phyloP scores from a whole-genome alignment of 1,140 invertebrate species.

The Drosophila lowei region DNA sequence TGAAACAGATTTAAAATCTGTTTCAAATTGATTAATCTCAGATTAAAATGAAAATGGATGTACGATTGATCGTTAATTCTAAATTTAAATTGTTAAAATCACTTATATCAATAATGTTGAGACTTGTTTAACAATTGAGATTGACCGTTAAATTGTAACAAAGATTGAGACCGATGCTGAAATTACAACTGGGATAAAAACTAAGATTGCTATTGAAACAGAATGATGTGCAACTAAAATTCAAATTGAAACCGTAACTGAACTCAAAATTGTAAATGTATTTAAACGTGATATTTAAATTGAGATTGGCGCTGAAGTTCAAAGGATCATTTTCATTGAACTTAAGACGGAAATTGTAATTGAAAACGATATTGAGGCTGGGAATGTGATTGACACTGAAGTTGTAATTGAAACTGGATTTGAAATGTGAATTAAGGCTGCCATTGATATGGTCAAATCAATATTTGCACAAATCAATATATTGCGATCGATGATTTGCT shows the following conservation, averaged over 20 bases:
- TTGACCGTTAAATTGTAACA: neutral
- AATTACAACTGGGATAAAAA: neutral
- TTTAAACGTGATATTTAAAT: neutral
- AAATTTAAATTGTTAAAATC: neutral
- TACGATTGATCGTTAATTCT: neutral
- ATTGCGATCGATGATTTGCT: neutral
- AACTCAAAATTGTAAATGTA: neutral
- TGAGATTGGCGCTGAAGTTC: neutral
- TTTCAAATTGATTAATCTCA: neutral
- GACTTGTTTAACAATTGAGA: neutral
- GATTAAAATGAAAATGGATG: too few relatives aligned
- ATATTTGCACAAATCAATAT: too few relatives aligned
- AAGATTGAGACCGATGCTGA: neutral
- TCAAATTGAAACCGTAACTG: neutral
- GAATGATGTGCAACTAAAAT: neutral
- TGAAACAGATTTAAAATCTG: neutral
- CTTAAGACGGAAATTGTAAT: slow-evolving; percentile 6
- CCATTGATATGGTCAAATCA: too few relatives aligned
- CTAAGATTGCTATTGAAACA: neutral
- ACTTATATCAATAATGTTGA: too few relatives aligned
- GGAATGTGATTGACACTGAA: slow-evolving; percentile 7
- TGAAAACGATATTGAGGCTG: slow-evolving; percentile 5
- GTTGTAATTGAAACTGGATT: slow-evolving; percentile 10
- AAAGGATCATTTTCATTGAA: neutral
- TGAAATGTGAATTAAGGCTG: too few relatives aligned